These are phyloP conservation scores for Caradrina clavipalpis DNA, from an alignment of 2,888 invertebrate species.

Conservation along the genomic window DNA sequence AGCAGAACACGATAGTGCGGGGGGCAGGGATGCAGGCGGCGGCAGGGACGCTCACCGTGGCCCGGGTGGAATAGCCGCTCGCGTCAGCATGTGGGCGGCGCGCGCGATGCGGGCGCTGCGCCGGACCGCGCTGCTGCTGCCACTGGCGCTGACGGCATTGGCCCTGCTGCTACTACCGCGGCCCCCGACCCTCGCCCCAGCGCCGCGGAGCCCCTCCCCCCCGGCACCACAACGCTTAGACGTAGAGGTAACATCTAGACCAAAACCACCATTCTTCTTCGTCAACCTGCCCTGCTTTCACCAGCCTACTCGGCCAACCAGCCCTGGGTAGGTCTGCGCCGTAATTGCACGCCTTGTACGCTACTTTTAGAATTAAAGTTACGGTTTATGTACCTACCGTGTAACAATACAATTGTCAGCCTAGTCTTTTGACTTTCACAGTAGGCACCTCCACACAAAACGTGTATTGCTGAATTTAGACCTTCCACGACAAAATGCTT, in stretches of 20 bases:
- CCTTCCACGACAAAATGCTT: background rate
- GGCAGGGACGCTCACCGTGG: slow-evolving; percentile 39
- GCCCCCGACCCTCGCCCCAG: slow-evolving; percentile 77
- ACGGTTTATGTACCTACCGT: too few relatives aligned
- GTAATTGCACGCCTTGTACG: background rate
- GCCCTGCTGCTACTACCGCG: slow-evolving; percentile 88
- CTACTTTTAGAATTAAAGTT: too few relatives aligned
- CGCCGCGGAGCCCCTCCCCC: slow-evolving; percentile 65
- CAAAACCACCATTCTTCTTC: background rate
- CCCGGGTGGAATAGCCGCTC: slow-evolving; percentile 60
- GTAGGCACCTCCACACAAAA: too few relatives aligned
- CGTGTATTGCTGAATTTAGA: too few relatives aligned
- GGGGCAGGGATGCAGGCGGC: slow-evolving; percentile 58
- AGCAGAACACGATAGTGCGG: slow-evolving; percentile 46
- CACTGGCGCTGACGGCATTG: slow-evolving; percentile 88
- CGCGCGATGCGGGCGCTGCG: slow-evolving; percentile 84
- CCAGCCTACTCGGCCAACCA: too few relatives aligned
- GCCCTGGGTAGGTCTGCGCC: too few relatives aligned
- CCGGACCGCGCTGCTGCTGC: slow-evolving; percentile 87
- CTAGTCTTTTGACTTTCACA: too few relatives aligned
- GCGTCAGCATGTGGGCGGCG: slow-evolving; percentile 80
- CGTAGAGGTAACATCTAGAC: slow-evolving; percentile 64
- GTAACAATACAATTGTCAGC: too few relatives aligned
- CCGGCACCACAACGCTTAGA: slow-evolving; percentile 70
- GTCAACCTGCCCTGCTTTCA: background rate